Evolutionary conservation across 2,888 invertebrate species (phyloP).

Genomic region (Chalcis sispes): DNA sequence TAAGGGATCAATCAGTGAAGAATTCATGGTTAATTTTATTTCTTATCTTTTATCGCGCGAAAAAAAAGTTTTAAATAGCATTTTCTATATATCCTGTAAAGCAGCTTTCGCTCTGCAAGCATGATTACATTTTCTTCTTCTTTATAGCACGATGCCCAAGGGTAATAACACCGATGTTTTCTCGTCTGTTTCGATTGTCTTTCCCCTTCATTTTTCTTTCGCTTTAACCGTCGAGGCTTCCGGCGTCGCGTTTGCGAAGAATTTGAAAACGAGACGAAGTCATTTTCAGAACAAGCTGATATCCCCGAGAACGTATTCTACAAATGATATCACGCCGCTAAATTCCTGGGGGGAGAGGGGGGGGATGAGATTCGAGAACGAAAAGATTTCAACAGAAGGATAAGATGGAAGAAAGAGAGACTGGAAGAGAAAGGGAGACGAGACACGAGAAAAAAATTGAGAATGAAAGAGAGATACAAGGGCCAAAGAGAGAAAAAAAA

Average conservation of each 20-base stretch:
- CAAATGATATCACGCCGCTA: slow-evolving; percentile 40
- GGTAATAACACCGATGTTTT: slow-evolving; percentile 30
- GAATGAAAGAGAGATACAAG: slow-evolving; percentile 3
- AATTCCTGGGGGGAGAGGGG: slow-evolving; percentile 26
- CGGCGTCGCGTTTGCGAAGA: background rate
- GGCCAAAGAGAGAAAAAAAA: background rate
- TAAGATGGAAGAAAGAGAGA: slow-evolving; percentile 2
- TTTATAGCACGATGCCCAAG: slow-evolving; percentile 11
- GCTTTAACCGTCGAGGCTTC: background rate
- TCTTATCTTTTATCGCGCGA: background rate
- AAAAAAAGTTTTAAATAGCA: slow-evolving; percentile 17
- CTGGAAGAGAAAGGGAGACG: background rate
- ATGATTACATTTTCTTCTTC: slow-evolving; percentile 18
- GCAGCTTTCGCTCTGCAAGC: background rate
- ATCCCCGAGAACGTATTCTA: slow-evolving; percentile 35
- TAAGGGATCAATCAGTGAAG: slow-evolving; percentile 5
- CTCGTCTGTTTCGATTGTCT: slow-evolving; percentile 31
- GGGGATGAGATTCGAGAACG: background rate
- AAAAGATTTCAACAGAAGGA: slow-evolving; percentile 6
- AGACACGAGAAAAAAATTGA: slow-evolving; percentile 13
- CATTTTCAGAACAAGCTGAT: slow-evolving; percentile 36
- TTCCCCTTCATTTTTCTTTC: background rate
- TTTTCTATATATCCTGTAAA: background rate
- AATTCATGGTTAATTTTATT: slow-evolving; percentile 34
- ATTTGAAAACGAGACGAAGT: slow-evolving; percentile 49